A percentile compares a stretch with the other conserved stretches of the same genome.
phyloP scores from a whole-genome alignment of 2,888 invertebrate species.

The Tenthredo amoena region DNA sequence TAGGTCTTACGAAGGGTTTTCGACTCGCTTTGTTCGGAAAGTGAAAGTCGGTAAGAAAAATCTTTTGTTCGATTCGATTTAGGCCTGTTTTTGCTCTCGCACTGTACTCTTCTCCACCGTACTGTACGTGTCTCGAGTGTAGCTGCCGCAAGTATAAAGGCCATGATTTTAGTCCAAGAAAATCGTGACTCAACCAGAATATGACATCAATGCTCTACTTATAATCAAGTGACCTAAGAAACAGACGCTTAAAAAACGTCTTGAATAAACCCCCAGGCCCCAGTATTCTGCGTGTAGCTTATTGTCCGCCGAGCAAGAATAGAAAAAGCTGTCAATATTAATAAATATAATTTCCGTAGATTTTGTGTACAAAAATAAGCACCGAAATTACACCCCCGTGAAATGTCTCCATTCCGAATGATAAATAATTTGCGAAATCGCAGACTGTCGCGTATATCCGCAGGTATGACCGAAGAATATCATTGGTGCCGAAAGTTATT shows the following conservation, averaged over 20 bases:
- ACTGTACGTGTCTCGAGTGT: slow-evolving; percentile 23
- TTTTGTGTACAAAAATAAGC: background rate
- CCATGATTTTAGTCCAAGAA: slow-evolving; percentile 17
- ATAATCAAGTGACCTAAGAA: background rate
- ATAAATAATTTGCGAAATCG: too few species aligned
- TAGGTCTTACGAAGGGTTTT: background rate
- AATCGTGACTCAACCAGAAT: slow-evolving; percentile 27
- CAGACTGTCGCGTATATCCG: too few species aligned
- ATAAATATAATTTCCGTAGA: background rate
- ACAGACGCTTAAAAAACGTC: background rate
- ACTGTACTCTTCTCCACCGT: background rate
- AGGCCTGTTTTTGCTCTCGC: background rate
- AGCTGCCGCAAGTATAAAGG: background rate
- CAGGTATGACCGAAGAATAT: background rate
- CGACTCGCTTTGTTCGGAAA: background rate
- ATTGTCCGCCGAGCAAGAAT: too few species aligned
- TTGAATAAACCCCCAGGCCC: background rate
- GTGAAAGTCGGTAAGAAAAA: slow-evolving; percentile 5
- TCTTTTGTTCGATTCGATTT: slow-evolving; percentile 34
- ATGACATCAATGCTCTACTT: background rate
- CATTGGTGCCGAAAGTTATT: background rate
- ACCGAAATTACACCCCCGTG: background rate
- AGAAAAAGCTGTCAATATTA: background rate
- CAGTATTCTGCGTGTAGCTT: too few species aligned
- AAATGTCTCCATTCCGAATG: background rate